Base-by-base conservation (phyloP, 2,113 vertebrate species). In the Origma solitaria region DNA sequence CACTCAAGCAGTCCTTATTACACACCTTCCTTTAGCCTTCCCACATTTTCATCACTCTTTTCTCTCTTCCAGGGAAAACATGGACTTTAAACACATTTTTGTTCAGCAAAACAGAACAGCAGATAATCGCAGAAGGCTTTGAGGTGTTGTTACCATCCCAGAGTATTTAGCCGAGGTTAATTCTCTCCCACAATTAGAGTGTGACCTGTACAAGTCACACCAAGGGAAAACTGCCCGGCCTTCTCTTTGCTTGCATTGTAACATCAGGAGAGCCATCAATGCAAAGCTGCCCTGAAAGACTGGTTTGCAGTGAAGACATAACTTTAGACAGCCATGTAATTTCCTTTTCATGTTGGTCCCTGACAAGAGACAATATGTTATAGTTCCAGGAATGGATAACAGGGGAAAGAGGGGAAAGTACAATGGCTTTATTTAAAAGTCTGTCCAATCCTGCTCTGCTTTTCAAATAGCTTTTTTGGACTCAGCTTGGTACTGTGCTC, bases 251-350 rank as follows among this genome's bases (percentile, higher is more conserved):
- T 86, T 76, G 35, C 28, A 4, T 40, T 80, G 66, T 77, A 86
- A 37, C 78, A 80, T 73, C 62, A 69, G 61, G 58, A 73, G 60
- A 91, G 81, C 54, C 84, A 82, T 91, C 93, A 90, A 73, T 92
- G 95, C 92, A 97, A 95, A 97, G 88, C 85, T 23, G 31, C 54
- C 16, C 72, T 77, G 82, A 96, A 90, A 77, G 82, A 40, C 92
- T 80, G 53, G 71, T 92, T 72, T 87, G 91, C 94, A 94, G 73
- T 92, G 93, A 91, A 95, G 95, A 95, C 87, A 73, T 96, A 95
- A 94, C 91, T 95, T 94, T 69, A 91, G 94, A 96, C 92, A 96
- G 94, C 94, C 89, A 49, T 58, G 78, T 95, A 95, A 96, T 95
- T 92, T 94, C 91, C 95, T 91, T 97, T 92, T 94, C 87, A 47